Evolutionary conservation across 2,113 vertebrate species (phyloP).

Genomic region (Pampusana beccarii): DNA sequence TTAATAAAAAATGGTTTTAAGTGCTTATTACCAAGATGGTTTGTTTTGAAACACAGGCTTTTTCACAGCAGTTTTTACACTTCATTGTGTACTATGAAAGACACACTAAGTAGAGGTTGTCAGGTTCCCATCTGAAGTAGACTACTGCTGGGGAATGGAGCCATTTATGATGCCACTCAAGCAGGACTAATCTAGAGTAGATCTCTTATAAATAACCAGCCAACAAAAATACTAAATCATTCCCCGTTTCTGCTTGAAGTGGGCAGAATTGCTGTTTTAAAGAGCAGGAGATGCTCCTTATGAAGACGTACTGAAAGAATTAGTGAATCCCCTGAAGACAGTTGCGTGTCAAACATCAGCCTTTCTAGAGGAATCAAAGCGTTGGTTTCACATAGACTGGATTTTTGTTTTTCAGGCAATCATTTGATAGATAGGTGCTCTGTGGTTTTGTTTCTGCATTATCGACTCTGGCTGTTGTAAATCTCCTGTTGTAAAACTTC

Average conservation of each 20-base stretch:
- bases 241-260: conserved; percentile 60
- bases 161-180: conserved; percentile 84
- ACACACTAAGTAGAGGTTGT: conserved; percentile 83
- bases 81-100: conserved; percentile 81
- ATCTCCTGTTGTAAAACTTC: neutral
- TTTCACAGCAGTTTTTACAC: conserved; percentile 82
- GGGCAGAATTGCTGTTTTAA: conserved; percentile 53
- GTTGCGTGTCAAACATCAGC: neutral
- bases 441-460: neutral
- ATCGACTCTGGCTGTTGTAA: neutral
- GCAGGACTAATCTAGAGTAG: conserved; percentile 81
- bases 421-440: neutral
- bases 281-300: conserved; percentile 63
- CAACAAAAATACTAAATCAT: conserved; percentile 73
- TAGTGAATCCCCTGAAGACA: conserved; percentile 3
- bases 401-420: neutral
- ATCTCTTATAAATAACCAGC: conserved; percentile 81
- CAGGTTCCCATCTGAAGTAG: conserved; percentile 78
- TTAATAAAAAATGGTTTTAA: conserved; percentile 84
- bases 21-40: conserved; percentile 82
- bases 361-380: neutral
- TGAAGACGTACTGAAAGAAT: conserved; percentile 54
- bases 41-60: conserved; percentile 83
- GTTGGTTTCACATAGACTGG: neutral
- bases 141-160: conserved; percentile 76